A percentile compares a stretch with the other conserved stretches of the same genome.
These are phyloP conservation scores for Cyanoliseus patagonus DNA, from an alignment of 2,113 vertebrate genomes.

Conservation along the genomic window DNA sequence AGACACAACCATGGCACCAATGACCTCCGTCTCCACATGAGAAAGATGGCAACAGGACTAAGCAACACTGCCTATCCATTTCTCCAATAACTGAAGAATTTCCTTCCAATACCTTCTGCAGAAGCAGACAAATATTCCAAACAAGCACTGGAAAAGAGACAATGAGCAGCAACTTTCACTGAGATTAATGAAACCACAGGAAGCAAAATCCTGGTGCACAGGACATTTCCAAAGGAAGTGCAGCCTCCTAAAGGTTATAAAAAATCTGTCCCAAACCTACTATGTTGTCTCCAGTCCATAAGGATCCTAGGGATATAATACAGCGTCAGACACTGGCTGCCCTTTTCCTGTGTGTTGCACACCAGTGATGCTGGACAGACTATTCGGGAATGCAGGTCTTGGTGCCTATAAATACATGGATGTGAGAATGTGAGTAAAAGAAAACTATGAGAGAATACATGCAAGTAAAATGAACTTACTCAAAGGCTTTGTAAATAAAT, in stretches of 20 bases:
- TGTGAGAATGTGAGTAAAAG: background rate
- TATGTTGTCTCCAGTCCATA: background rate
- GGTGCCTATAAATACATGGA: background rate
- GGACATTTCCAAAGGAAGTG: background rate
- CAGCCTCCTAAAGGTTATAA: background rate
- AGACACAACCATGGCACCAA: background rate
- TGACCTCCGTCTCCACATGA: background rate
- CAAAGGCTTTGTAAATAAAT: background rate
- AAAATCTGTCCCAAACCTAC: background rate
- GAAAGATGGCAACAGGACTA: background rate
- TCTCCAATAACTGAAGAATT: background rate
- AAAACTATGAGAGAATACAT: background rate
- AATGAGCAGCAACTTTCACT: background rate
- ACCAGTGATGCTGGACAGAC: background rate
- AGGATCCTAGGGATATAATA: rapidly evolving
- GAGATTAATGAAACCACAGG: background rate
- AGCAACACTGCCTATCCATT: background rate
- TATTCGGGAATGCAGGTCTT: background rate
- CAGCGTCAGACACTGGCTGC: background rate
- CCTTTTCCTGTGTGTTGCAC: background rate
- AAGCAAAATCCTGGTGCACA: background rate
- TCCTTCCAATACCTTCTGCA: background rate
- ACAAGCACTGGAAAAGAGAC: background rate
- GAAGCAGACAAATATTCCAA: background rate
- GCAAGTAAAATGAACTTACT: background rate